phyloP scores from a whole-genome alignment of 2,113 vertebrate genomes.

The Fregetta grallaria region DNA sequence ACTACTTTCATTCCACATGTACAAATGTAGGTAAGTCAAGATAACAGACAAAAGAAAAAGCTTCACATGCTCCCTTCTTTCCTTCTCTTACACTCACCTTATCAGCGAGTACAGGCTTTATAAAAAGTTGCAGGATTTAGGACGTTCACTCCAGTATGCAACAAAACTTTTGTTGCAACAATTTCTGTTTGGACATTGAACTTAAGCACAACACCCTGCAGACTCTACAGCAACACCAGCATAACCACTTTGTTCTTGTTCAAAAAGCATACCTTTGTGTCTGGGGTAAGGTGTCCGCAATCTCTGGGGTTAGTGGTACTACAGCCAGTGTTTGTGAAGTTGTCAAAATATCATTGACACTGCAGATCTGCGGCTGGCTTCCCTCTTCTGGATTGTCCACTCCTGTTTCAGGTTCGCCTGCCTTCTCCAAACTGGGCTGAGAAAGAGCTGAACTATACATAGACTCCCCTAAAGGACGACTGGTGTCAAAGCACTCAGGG shows the following conservation, averaged over 20 bases:
- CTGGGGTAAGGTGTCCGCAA: slow-evolving; percentile 41
- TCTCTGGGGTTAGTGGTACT: slow-evolving; percentile 76
- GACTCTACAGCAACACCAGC: neutral
- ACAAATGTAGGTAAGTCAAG: neutral
- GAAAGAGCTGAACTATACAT: slow-evolving; percentile 94
- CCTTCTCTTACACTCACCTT: neutral
- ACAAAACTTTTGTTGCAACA: neutral
- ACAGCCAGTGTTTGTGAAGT: slow-evolving; percentile 80
- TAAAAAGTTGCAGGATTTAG: neutral
- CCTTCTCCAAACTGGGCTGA: slow-evolving; percentile 80
- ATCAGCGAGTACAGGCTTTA: neutral
- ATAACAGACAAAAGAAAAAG: neutral
- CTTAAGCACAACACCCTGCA: neutral
- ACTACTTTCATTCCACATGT: neutral
- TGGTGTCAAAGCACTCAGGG: slow-evolving; percentile 95
- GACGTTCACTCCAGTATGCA: fast-evolving
- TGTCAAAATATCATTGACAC: slow-evolving; percentile 75
- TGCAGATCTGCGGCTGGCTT: slow-evolving; percentile 9
- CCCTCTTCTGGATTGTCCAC: neutral
- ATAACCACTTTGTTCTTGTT: neutral
- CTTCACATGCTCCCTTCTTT: neutral
- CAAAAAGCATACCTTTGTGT: slow-evolving; percentile 59
- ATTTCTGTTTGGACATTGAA: neutral
- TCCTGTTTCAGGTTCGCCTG: slow-evolving; percentile 50
- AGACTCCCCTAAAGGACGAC: slow-evolving; percentile 89